These are phyloP conservation scores for Hoplostethus atlanticus DNA, from an alignment of 2,797 vertebrate species.

Conservation along the genomic window DNA sequence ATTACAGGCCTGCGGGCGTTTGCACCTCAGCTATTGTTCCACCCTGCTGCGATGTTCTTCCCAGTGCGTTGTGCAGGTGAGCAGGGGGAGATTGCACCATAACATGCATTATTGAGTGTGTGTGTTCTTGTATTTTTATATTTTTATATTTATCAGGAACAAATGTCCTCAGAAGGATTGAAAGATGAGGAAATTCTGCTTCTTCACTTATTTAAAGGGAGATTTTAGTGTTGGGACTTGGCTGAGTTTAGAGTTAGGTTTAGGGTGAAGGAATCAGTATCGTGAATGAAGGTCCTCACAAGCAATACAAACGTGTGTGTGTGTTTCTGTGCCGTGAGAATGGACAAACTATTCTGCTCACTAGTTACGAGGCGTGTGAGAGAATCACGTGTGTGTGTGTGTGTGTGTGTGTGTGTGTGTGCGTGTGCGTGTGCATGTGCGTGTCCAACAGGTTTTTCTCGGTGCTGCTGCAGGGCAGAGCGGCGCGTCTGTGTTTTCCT, in stretches of 20 bases:
- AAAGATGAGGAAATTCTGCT: not conserved
- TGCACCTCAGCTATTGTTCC: not conserved
- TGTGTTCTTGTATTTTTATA: not conserved
- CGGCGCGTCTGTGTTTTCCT: conserved; percentile 38
- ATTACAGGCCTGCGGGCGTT: not conserved
- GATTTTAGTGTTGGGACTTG: not conserved
- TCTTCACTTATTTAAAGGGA: not conserved
- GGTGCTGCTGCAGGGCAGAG: conserved; percentile 44
- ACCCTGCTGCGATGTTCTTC: not conserved
- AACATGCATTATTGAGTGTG: not conserved
- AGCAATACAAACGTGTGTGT: not conserved
- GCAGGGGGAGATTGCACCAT: not conserved
- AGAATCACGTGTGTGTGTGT: conserved; percentile 41
- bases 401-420: conserved; percentile 56
- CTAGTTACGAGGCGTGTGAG: conserved; percentile 26
- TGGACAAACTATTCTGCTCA: conserved; percentile 17
- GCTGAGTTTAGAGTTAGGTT: too few relatives aligned
- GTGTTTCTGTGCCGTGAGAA: conserved; percentile 32
- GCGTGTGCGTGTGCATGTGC: conserved; percentile 40
- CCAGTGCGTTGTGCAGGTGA: not conserved
- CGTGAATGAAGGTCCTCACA: not conserved
- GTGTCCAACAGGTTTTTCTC: conserved; percentile 21
- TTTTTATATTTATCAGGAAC: not conserved
- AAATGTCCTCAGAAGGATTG: not conserved
- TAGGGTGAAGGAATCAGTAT: not conserved